Conservation (phyloP, 1,140 invertebrate species). For the Lepidurus apus region DNA sequence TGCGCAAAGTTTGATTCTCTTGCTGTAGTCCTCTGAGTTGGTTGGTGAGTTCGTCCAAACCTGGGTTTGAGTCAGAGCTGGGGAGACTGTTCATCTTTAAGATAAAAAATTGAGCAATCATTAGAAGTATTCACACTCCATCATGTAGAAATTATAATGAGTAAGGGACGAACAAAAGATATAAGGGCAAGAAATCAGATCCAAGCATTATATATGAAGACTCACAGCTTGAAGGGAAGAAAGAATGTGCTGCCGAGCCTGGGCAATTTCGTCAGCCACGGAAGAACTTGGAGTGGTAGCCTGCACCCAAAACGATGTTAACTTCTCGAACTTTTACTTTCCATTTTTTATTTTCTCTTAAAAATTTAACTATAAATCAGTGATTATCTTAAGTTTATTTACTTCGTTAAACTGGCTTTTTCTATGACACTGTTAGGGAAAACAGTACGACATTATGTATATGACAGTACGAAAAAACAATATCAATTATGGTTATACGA, state of each 20-base stretch:
- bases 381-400: too few relatives aligned
- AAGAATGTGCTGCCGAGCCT: conserved; percentile 54
- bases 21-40: conserved; percentile 45
- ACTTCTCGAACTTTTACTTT: conserved; percentile 42
- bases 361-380: too few relatives aligned
- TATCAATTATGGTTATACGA: too few relatives aligned
- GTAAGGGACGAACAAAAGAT: neutral
- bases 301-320: conserved; percentile 42
- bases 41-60: conserved; percentile 39
- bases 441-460: too few relatives aligned
- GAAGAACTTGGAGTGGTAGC: conserved; percentile 46
- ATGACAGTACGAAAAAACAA: too few relatives aligned
- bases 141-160: too few relatives aligned
- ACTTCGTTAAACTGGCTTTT: too few relatives aligned
- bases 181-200: neutral
- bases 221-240: conserved; percentile 54
- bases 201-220: conserved; percentile 7
- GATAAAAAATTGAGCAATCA: conserved; percentile 27
- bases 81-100: conserved; percentile 46
- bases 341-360: conserved; percentile 47
- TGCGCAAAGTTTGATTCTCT: conserved; percentile 46
- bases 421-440: too few relatives aligned
- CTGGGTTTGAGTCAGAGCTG: conserved; percentile 36
- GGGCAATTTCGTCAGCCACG: conserved; percentile 52
- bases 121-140: too few relatives aligned